Conservation (phyloP, 2,797 vertebrate species). For the Lithobates sylvaticus region DNA sequence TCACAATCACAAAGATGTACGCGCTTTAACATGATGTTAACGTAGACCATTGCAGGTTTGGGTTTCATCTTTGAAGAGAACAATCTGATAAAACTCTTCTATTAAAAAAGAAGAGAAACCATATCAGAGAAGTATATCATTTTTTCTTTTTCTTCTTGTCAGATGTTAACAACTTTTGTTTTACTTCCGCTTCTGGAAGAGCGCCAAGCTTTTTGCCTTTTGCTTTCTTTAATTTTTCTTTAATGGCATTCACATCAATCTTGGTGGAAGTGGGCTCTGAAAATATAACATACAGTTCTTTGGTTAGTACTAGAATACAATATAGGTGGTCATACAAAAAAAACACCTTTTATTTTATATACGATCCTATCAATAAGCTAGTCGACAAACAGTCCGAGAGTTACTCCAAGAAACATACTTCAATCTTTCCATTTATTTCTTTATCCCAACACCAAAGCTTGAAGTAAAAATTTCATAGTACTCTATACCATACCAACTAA, state of each 20-base stretch:
- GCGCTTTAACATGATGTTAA: background rate
- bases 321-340: too few species aligned
- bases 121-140: constrained; percentile 36
- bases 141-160: constrained; percentile 84
- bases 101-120: background rate
- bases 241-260: constrained; percentile 90
- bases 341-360: too few species aligned
- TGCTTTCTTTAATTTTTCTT: constrained; percentile 93
- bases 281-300: constrained; percentile 35
- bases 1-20: background rate
- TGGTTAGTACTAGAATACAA: too few species aligned
- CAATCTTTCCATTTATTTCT: too few species aligned
- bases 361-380: too few species aligned
- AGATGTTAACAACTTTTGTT: constrained; percentile 71
- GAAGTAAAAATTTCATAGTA: too few species aligned
- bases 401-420: too few species aligned
- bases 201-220: constrained; percentile 94
- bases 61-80: constrained; percentile 16
- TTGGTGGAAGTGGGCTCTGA: constrained; percentile 83
- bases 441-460: too few species aligned
- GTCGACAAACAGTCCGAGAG: too few species aligned
- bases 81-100: background rate
- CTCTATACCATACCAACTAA: too few species aligned
- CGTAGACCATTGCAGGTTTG: background rate
- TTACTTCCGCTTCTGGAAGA: constrained; percentile 79